Conservation (phyloP, 2,113 vertebrate genomes). For the Hiodon alosoides region DNA sequence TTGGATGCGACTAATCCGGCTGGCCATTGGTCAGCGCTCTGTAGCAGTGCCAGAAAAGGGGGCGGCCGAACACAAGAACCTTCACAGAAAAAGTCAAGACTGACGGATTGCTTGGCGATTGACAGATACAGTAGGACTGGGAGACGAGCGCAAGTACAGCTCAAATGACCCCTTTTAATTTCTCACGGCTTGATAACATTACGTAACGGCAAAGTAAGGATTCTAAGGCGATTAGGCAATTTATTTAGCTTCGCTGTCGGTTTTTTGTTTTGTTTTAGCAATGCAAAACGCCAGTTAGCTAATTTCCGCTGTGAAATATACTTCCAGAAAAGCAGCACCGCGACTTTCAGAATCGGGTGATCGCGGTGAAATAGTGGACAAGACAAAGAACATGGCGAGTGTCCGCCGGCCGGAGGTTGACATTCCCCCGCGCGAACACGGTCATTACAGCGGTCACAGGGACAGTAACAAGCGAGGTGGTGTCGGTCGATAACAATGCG, state of each 20-base stretch:
- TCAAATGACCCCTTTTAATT: slow-evolving; percentile 14
- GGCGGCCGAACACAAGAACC: slow-evolving; percentile 45
- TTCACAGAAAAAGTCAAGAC: slow-evolving; percentile 53
- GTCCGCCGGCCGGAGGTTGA: slow-evolving; percentile 15
- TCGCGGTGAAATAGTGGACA: slow-evolving; percentile 15
- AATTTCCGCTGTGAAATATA: not conserved
- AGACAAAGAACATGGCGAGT: slow-evolving; percentile 30
- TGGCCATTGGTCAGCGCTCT: slow-evolving; percentile 38
- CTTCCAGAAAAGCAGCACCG: not conserved
- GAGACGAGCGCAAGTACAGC: slow-evolving; percentile 16
- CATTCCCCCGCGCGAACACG: slow-evolving; percentile 8
- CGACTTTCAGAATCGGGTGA: slow-evolving; percentile 4
- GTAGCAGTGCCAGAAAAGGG: slow-evolving; percentile 41
- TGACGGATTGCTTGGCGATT: slow-evolving; percentile 32
- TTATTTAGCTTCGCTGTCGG: not conserved
- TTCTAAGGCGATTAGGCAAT: not conserved
- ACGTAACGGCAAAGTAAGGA: not conserved
- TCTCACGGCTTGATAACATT: slow-evolving; percentile 19
- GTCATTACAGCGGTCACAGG: not conserved
- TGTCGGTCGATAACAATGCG: not conserved
- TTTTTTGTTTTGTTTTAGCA: not conserved
- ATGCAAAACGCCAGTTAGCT: not conserved
- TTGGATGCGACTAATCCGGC: slow-evolving; percentile 20
- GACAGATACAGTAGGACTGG: slow-evolving; percentile 25
- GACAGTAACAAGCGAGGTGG: not conserved